Evolutionary conservation across 2,888 invertebrate species (phyloP), one percentile per base, ranked within the genome.

Genomic region (Parnassius apollo): DNA sequence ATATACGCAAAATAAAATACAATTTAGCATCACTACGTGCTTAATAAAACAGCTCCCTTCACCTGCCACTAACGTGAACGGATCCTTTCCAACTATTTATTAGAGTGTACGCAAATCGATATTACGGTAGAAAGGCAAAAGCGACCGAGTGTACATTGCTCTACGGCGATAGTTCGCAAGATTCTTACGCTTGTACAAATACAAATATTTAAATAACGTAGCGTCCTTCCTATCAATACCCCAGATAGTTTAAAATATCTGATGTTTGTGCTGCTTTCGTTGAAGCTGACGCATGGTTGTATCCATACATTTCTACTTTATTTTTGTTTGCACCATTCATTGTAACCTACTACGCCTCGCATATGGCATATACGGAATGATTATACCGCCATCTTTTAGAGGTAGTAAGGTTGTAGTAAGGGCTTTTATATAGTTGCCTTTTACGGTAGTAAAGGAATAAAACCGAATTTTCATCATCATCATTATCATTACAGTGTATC

Each of bases 181-280:
- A 73, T 78, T 78, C 78, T 74, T 81, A 79, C 77, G 76, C 68
- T 75, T 74, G 66, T 69, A 72, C 72, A 71, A 69, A 71, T 66
- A 70, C 66, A 57, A 70, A 65, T 57, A 63, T 67, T 57, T 64
- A 51, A 64, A 52, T 51, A 18, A 56, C 42, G 48, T 45, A 61
- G 56, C 52, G 59, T 42, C 13, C 44, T 45, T 62, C 35, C 25
- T 8, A 52, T 48, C 13, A 12, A 13, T 49, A 49, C 49, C 49
- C 8, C 49, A 49, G 49, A 49, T 13, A 13, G 8, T 49, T 13
- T 49, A 49, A 49, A 49, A 18, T 13, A 9, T 8, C 49, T 9
- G 13, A 18, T 18, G 49, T 13, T n/a, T 49, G 13, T 18, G 9
- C 35, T 35, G 35, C 7, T 35, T 35, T 4, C 35, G 35, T 7